These are phyloP conservation scores for Synanthedon vespiformis DNA, from an alignment of 2,888 invertebrate species.

Conservation along the genomic window DNA sequence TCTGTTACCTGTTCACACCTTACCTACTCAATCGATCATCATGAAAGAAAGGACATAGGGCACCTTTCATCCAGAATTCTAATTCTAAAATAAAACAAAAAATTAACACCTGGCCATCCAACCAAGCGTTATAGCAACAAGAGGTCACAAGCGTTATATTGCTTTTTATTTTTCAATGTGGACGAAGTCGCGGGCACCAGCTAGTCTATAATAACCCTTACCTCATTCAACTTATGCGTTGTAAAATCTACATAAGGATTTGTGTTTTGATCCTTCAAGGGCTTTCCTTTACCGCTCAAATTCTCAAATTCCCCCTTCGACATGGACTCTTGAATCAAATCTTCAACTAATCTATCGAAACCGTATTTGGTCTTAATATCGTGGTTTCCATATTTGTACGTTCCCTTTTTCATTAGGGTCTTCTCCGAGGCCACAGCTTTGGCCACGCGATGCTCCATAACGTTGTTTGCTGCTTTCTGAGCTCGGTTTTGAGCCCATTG, in stretches of 20 bases:
- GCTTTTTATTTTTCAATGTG: no score
- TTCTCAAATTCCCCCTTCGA: slow-evolving; percentile 90
- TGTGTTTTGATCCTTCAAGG: slow-evolving; percentile 74
- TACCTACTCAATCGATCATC: no score
- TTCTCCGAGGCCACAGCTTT: slow-evolving; percentile 74
- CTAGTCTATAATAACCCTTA: slow-evolving; percentile 20
- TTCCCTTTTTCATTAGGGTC: slow-evolving; percentile 74
- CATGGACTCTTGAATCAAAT: slow-evolving; percentile 92
- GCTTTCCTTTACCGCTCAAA: slow-evolving; percentile 85
- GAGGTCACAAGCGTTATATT: no score
- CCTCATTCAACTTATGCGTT: slow-evolving; percentile 87
- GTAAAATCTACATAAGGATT: slow-evolving; percentile 91
- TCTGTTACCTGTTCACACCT: no score
- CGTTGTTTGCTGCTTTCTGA: slow-evolving; percentile 74
- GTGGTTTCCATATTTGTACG: slow-evolving; percentile 69
- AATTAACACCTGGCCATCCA: no score
- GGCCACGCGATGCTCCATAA: slow-evolving; percentile 73
- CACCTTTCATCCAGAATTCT: no score
- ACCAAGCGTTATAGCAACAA: no score
- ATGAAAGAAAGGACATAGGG: no score
- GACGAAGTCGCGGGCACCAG: no score
- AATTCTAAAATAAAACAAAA: no score
- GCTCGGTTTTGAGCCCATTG: slow-evolving; percentile 79
- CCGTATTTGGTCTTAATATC: slow-evolving; percentile 86
- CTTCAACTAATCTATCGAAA: slow-evolving; percentile 90